phyloP scores from a whole-genome alignment of 2,888 invertebrate species.

The Lucinisca nassula region DNA sequence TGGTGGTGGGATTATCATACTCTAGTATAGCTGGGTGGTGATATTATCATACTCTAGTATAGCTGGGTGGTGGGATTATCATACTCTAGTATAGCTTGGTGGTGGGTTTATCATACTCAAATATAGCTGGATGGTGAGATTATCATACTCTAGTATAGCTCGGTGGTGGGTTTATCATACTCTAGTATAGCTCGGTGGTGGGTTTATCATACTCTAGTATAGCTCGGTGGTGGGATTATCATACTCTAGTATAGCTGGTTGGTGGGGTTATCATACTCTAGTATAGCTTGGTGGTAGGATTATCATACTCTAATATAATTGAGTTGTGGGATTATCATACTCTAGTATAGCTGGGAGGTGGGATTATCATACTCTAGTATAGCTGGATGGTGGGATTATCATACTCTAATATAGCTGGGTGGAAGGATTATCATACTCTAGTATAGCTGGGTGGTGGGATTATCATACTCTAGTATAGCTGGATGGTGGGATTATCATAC shows the following conservation, averaged over 20 bases:
- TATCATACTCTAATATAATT: background rate
- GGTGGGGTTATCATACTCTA: background rate
- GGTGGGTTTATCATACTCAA: background rate
- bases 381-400: background rate
- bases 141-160: background rate
- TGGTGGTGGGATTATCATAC: background rate
- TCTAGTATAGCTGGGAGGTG: background rate
- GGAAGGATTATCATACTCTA: too few species aligned
- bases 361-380: background rate
- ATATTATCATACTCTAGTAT: background rate
- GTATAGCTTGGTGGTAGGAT: too few species aligned
- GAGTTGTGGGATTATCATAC: background rate
- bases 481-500: too few species aligned
- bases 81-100: too few species aligned
- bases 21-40: too few species aligned
- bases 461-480: background rate
- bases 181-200: background rate
- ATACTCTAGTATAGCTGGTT: background rate
- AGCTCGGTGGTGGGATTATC: background rate
- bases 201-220: background rate
- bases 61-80: too few species aligned
- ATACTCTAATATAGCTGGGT: background rate
- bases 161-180: background rate
- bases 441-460: background rate
- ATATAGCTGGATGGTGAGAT: background rate